Base-by-base conservation (phyloP, 2,888 invertebrate species). In the Hirtodrosophila confusa region DNA sequence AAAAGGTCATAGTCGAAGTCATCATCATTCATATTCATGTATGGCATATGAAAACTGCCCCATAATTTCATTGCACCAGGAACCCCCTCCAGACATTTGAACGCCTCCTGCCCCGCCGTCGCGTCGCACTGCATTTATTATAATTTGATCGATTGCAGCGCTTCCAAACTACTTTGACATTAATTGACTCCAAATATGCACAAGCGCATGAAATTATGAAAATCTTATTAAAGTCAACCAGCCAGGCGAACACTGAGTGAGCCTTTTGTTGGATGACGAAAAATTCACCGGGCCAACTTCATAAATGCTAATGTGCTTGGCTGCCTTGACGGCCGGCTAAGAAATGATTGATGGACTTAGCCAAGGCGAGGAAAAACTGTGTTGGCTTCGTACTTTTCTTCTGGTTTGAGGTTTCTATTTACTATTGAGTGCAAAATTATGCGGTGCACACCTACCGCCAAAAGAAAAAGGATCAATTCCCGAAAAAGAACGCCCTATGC, bases 111-210 rank as follows among this genome's bases (percentile, higher is more conserved):
- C 36, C 36, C 3, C 40, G 3, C 41, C 45, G 4, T 49, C 17
- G 41, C 66, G 47, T 17, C 17, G 17, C 17, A 48, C 35, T 85
- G 75, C 83, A 77, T 77, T 77, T 67, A 75, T 77, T 67, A 75
- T 66, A 69, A 69, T 83, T 78, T 83, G 82, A 83, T 83, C 86
- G 82, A 83, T 83, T 83, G 73, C 86, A 65, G 45, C 58, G 60
- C 58, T 67, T 54, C 60, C 45, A 66, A 84, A 86, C 86, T 78
- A 71, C 69, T 86, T 84, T 84, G 84, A 84, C 84, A 86, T 86
- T 84, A 86, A 86, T 86, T 84, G 86, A 84, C 84, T 84, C 78
- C 67, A 82, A 84, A 78, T 86, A 84, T 84, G 86, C 84, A 84
- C 85, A 79, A 84, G 85, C 82, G 86, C 86, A 84, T 86, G 79